A percentile compares a stretch with the other conserved stretches of the same genome.
These are phyloP conservation scores for Bostrychus sinensis DNA, from an alignment of 2,113 vertebrate genomes.

Conservation along the genomic window DNA sequence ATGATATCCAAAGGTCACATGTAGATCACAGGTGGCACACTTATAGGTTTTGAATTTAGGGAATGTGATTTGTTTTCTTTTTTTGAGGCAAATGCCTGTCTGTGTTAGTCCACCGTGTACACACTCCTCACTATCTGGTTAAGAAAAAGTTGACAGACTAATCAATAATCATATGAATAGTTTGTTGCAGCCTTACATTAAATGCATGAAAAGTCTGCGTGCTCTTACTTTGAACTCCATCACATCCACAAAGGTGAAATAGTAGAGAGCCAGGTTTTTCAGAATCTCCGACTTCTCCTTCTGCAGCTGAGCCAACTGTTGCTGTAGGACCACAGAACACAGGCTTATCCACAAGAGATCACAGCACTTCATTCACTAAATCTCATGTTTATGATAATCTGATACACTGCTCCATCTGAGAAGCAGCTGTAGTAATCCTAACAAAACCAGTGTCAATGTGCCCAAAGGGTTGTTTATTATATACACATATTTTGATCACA, in stretches of 20 bases:
- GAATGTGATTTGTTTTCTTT: no score
- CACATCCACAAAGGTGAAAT: conserved; percentile 99
- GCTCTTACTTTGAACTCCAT: conserved; percentile 97
- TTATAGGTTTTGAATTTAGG: no score
- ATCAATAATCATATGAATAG: no score
- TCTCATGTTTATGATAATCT: not conserved
- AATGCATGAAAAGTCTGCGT: not conserved
- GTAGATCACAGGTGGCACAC: no score
- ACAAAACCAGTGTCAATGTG: not conserved
- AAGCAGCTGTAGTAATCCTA: not conserved
- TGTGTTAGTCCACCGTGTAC: no score
- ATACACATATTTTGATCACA: not conserved
- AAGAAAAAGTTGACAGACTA: no score
- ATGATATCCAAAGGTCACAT: no score
- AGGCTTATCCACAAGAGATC: not conserved
- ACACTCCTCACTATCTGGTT: no score
- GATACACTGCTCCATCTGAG: not conserved
- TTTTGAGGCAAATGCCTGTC: no score
- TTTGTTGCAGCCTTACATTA: fast-evolving
- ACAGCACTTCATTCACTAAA: not conserved
- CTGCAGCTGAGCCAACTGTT: conserved; percentile 99
- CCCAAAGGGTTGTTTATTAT: not conserved
- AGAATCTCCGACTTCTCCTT: conserved; percentile 99
- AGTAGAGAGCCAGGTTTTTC: conserved; percentile 98
- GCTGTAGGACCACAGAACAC: conserved; percentile 82